Evolutionary conservation across 1,140 invertebrate species (phyloP), one percentile per base, ranked within the genome.

Genomic region (Lordiphosa stackelbergi): DNA sequence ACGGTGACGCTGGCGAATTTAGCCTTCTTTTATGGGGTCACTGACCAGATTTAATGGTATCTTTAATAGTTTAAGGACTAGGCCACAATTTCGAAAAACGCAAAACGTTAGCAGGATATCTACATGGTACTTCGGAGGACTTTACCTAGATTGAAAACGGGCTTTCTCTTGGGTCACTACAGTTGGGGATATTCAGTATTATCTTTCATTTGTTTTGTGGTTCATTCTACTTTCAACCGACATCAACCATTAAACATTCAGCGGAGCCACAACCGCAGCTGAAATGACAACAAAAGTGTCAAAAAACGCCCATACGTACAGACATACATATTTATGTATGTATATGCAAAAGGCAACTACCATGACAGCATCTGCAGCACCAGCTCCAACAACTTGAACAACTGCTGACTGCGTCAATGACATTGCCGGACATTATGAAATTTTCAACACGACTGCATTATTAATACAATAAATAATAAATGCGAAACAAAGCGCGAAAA

Each of bases 381-480:
- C 43, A 46, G 24, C 22, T 24, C 19, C 42, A 57, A 45, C 46
- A 47, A 49, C 31, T 12, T 24, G 22, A 24, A 31, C 53, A 46
- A 65, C 46, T 51, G 40, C 53, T 37, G 65, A 60, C 41, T 58
- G 66, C 40, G 55, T 55, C 56, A 53, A 43, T 62, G 74, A 66
- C 70, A 79, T 41, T 52, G 70, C 72, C 42, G 46, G 57, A 62
- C 61, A 74, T 81, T 74, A 81, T 78, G 57, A 59, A 66, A 81
- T 59, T 81, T 81, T 70, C 66, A 74, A 45, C 66, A 41, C 47
- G 47, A 42, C 58, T 81, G 74, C 71, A 74, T 74, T 79, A 79
- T 74, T 79, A 66, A 78, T 70, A 57, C 35, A 66, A 62, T 70
- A 68, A 74, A 79, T 79, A 74, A 62, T 78, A 69, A 62, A 78